Evolutionary conservation across 2,113 vertebrate species (phyloP), one percentile per base, ranked within the genome.

Genomic region (Tragelaphus imberbis): DNA sequence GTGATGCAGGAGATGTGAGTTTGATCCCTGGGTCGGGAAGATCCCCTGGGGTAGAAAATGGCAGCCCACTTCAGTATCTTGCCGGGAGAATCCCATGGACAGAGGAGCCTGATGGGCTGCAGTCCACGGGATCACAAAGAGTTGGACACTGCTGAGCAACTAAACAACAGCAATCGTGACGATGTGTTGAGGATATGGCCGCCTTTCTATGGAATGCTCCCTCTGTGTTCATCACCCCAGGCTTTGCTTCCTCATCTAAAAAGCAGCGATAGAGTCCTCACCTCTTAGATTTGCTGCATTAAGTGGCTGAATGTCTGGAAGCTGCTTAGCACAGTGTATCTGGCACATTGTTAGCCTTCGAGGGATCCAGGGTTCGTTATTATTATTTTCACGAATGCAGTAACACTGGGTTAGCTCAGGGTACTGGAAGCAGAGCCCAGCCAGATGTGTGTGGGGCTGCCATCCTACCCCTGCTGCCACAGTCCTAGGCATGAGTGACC

Each of bases 91-190:
- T 77, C 71, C 21, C 71, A 4, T 14, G 40, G 71, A 44, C 71
- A 77, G 36, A 27, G 71, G 71, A 77, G 23, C 71, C 71, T 75
- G 71, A 21, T 44, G 21, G 36, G 71, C 11, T 44, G 0, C 40
- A 27, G 40, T 77, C 12, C 71, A 44, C 0, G 6, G 23, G 23
- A 23, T 27, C 23, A 4, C 36, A 14, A 77, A 77, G 23, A 77
- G 36, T 44, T 6, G 5, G 36, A 77, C 71, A 44, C 0, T 1
- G 27, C 71, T 44, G 36, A 44, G 36, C 0, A 0, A 7, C 71
- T 75, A 44, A 44, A 77, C 21, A 14, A 6, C 36, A 13, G 71
- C 36, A 44, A 28, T 3, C 25, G 3, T 68, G 28, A 47, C 1
- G 25, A 51, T 3, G 36, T n/a, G 10, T 10, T 21, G 30, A 17